Evolutionary conservation across 2,888 invertebrate genomes (phyloP).

Genomic region (Druceiella hillmani): DNA sequence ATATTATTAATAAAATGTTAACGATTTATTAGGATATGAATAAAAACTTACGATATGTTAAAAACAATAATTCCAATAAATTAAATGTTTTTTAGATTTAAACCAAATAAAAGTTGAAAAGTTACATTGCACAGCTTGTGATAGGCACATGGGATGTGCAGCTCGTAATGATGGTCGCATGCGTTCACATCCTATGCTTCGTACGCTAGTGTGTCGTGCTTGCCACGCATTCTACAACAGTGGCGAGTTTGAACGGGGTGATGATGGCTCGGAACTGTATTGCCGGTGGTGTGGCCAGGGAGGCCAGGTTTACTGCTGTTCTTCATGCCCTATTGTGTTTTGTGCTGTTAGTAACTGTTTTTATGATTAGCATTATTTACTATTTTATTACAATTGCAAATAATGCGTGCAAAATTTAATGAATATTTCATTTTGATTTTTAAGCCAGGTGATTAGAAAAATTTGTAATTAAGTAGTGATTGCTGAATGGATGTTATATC

Average conservation of each 20-base stretch:
- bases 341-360: slow-evolving; percentile 52
- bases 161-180: slow-evolving; percentile 58
- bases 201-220: slow-evolving; percentile 64
- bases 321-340: slow-evolving; percentile 68
- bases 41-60: slow-evolving; percentile 4
- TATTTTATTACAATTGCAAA: no score
- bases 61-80: slow-evolving; percentile 3
- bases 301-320: slow-evolving; percentile 73
- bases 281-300: slow-evolving; percentile 83
- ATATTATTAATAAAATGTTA: neutral
- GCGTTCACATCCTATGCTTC: slow-evolving; percentile 66
- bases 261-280: slow-evolving; percentile 77
- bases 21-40: slow-evolving; percentile 2
- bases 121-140: slow-evolving; percentile 72
- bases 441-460: no score
- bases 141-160: slow-evolving; percentile 68
- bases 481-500: no score
- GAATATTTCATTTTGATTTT: no score
- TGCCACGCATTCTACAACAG: slow-evolving; percentile 76
- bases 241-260: slow-evolving; percentile 77
- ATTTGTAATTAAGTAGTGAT: no score
- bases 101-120: slow-evolving; percentile 53
- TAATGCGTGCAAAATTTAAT: no score
- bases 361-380: slow-evolving; percentile 10
- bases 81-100: slow-evolving; percentile 43